A percentile compares a stretch with the other conserved stretches of the same genome.
Evolutionary conservation across 2,797 vertebrate genomes (phyloP).

Genomic region (Pseudochromis fuscus): DNA sequence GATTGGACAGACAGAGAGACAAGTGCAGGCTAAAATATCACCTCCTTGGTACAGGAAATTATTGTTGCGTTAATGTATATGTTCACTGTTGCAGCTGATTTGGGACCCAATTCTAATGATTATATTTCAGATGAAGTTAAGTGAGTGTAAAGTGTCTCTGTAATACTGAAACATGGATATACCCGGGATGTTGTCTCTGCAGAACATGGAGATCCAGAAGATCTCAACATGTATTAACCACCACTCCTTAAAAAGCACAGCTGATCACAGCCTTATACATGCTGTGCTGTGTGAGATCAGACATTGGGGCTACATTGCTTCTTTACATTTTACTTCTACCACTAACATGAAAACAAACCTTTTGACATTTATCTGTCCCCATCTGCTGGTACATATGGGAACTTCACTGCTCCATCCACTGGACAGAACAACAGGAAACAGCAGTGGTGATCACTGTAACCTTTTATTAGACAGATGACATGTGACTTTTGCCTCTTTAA

Average conservation of each 20-base stretch:
- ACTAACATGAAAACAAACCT: neutral
- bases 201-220: no score
- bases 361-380: conserved; percentile 46
- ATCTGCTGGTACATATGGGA: conserved; percentile 68
- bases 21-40: no score
- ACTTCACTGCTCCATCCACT: conserved; percentile 43
- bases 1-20: no score
- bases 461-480: neutral
- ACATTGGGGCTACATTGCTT: neutral
- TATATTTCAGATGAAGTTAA: neutral
- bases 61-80: neutral
- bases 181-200: no score
- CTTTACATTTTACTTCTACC: neutral
- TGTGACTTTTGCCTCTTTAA: neutral
- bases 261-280: neutral
- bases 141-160: neutral
- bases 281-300: neutral
- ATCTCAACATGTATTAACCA: no score
- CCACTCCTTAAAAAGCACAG: neutral
- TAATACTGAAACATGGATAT: neutral
- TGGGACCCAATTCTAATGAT: no score
- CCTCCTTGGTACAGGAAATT: neutral
- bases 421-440: neutral
- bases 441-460: neutral
- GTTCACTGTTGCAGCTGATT: neutral